Evolutionary conservation across 2,888 invertebrate genomes (phyloP), one percentile per base, ranked within the genome.

Genomic region (Synergus itoensis): DNA sequence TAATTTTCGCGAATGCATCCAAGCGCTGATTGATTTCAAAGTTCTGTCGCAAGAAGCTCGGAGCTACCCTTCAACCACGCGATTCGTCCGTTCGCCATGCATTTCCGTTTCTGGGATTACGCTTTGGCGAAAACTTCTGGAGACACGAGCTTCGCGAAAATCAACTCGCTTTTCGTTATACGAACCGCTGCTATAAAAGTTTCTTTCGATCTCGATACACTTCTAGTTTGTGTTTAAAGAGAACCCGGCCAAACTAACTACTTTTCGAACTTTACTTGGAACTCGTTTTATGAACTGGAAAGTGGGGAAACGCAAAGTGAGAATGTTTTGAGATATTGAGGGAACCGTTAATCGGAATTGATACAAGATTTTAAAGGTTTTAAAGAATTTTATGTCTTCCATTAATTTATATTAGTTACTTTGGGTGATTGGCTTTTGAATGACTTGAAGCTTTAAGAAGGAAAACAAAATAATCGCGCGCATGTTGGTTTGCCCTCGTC

Each of bases 21-120:
- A 87, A 81, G 87, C 88, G 88, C 89, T 91, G 90, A 91, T 91
- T 91, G 91, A 91, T 90, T 90, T 87, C 86, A 90, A 91, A 91
- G 88, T 91, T 91, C 88, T 87, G 84, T 81, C 82, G 82, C 89
- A 87, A 89, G 89, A 89, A 88, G 87, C 88, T 89, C 86, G 83
- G 78, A 79, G 79, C 85, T 82, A 60, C 78, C 81, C 80, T 79
- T 75, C 77, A 77, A 80, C 83, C 84, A 79, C 81, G 81, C 78
- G 76, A 79, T 81, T 83, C 81, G 81, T 81, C 81, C 82, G 82
- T 81, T 84, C 75, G 80, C 80, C 79, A 79, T 79, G 79, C 81
- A 83, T 78, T 83, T 81, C 80, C 80, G 76, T 83, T 41, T 53
- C 53, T 67, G 67, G 45, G 36, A 73, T 53, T 73, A 73, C 53